A percentile compares a stretch with the other conserved stretches of the same genome.
phyloP scores from a whole-genome alignment of 1,140 invertebrate genomes.

The Diabrotica undecimpunctata region DNA sequence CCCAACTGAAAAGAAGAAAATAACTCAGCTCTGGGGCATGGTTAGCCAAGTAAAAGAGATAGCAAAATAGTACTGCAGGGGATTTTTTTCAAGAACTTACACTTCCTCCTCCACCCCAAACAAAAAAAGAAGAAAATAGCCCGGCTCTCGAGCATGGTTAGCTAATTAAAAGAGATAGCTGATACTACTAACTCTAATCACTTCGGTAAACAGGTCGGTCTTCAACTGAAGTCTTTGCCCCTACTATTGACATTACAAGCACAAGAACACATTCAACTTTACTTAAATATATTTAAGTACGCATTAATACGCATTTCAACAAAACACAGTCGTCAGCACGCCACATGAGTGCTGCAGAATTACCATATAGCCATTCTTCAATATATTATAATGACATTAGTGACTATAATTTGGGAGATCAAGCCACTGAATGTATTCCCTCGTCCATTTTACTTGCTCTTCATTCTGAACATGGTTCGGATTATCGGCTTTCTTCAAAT shows the following conservation, averaged over 20 bases:
- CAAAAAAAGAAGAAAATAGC: constrained; percentile 10
- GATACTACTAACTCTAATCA: constrained; percentile 13
- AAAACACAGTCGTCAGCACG: constrained; percentile 8
- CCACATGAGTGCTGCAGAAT: constrained; percentile 6
- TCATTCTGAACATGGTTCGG: background rate
- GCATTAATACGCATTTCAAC: constrained; percentile 14
- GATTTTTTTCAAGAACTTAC: constrained; percentile 6
- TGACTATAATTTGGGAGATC: constrained; percentile 4
- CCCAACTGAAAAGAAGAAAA: background rate
- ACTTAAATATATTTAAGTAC: constrained; percentile 27
- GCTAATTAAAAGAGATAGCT: constrained; percentile 21
- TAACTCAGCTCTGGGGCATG: constrained; percentile 11
- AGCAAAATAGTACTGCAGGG: constrained; percentile 15
- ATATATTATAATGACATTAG: background rate
- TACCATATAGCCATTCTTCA: background rate
- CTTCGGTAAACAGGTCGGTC: constrained; percentile 18
- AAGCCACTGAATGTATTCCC: constrained; percentile 18
- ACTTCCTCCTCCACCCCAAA: background rate
- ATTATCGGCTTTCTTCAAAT: background rate
- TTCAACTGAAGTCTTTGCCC: constrained; percentile 23
- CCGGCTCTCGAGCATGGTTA: too few relatives aligned
- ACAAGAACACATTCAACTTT: constrained; percentile 27
- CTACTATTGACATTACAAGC: constrained; percentile 23
- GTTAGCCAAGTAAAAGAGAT: too few relatives aligned
- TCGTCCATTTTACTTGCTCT: background rate